Evolutionary conservation across 1,140 invertebrate genomes (phyloP), one percentile per base, ranked within the genome.

Genomic region (Aphelinus atriplicis): DNA sequence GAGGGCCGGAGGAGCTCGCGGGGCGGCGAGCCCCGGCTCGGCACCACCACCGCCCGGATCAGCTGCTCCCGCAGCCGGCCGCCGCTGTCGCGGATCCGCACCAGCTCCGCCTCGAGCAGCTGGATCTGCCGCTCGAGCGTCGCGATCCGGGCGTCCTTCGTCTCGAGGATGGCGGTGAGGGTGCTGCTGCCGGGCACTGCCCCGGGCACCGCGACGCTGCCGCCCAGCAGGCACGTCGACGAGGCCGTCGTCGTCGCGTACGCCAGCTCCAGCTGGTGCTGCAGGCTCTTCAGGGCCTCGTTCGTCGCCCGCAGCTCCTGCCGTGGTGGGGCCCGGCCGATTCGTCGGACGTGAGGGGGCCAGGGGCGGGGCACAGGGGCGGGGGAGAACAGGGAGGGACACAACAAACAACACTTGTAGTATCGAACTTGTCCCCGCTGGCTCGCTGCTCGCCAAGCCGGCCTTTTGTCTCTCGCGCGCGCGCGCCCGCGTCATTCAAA

Each of bases 121-220:
- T 90, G 90, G 74, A 96, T 91, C 84, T 96, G 93, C 80, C 93
- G 93, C 90, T 97, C 95, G 86, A 97, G 89, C 65, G 92, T 94
- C 79, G 92, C 90, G 86, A 96, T 96, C 82, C 94, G 90, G 76
- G 93, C 93, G 87, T 95, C 94, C 91, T 96, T 94, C 64, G 93
- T 94, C 88, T 94, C 93, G 84, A 95, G 89, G 83, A 95, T 93
- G 73, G 93, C 93, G 70, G 92, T 92, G 83, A 94, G 89, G 75
- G 93, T 94, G 80, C 89, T 91, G 86, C 91, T 92, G 81, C 92
- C 91, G 76, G 92, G 90, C 82, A 90, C 90, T 85, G 90, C 90
- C 80, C 89, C 89, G 67, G 90, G 90, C 80, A 90, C 89, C 55
- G 84, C 85, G 50, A 87, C 85, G 73, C 85, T 87, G 69, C 85